Evolutionary conservation across 2,888 invertebrate genomes (phyloP), one percentile per base, ranked within the genome.

Genomic region (Dolichopus griseipennis): DNA sequence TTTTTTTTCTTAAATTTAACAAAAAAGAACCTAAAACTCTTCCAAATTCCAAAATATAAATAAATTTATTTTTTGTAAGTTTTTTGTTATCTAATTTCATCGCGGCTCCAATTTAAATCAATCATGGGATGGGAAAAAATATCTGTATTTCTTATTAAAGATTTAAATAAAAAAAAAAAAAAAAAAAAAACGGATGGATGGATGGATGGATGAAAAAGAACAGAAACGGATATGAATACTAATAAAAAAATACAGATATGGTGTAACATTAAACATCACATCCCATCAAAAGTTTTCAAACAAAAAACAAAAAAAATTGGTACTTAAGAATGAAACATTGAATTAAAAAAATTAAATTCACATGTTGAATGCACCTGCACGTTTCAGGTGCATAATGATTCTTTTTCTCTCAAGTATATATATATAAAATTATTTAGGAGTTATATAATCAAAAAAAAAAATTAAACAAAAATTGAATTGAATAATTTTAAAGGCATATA

Each of bases 331-430:
- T 10, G 27, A 27, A 27, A 27, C 27, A 27, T 27, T 37, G 2
- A 52, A 18, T 6, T n/a, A 52, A 52, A 15, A 52, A 52, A 52
- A 52, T 37, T 52, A 52, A 52, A 52, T 52, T 52, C 52, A 52
- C 52, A 52, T 52, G 52, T 15, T 52, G 52, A n/a, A 52, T 52
- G 52, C 52, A 52, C 52, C 52, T 52, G 52, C 52, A 52, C 52
- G 52, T 52, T 52, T 52, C 52, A 52, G 52, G 52, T 52, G 52
- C 5, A 52, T 52, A 15, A 41, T 52, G 52, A 52, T 52, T 15
- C 9, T 52, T 15, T 18, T 52, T 18, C 4, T 52, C 2, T 12
- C 18, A 6, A 41, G 3, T 41, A 9, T 9, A 4, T 41, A 41
- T n/a, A n/a, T n/a, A 15, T 2, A 15, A 9, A 12, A 15, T 9